Percentiles rank a stretch among this genome's conserved stretches.
These are phyloP conservation scores for Belonocnema kinseyi DNA, from an alignment of 1,140 invertebrate species.

Conservation along the genomic window DNA sequence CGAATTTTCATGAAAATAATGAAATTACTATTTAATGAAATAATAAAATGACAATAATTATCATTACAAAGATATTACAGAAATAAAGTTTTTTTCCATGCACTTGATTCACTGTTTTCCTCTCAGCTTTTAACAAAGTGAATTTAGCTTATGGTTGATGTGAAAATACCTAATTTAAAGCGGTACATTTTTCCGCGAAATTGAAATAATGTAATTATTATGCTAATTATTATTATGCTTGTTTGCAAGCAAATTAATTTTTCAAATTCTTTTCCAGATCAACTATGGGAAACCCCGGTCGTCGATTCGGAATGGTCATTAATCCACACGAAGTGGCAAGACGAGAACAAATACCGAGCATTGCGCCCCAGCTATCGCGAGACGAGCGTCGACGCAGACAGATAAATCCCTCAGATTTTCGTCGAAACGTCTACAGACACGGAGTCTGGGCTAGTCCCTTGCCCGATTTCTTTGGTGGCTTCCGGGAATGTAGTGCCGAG, in stretches of 20 bases:
- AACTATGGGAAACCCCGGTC: constrained; percentile 56
- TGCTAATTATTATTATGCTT: too few species aligned
- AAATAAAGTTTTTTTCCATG: too few species aligned
- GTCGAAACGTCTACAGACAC: constrained; percentile 85
- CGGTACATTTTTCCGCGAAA: too few species aligned
- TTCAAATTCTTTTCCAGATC: constrained; percentile 53
- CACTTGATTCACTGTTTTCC: too few species aligned
- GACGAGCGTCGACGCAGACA: constrained; percentile 57
- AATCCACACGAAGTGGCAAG: constrained; percentile 61
- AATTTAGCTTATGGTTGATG: too few species aligned
- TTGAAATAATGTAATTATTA: too few species aligned
- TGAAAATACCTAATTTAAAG: too few species aligned
- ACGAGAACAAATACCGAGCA: constrained; percentile 57
- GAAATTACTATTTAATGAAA: too few species aligned
- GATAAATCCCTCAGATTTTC: constrained; percentile 70
- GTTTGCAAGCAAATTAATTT: neutral
- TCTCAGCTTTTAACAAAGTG: too few species aligned
- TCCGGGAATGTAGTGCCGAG: constrained; percentile 83
- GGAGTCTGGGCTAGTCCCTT: constrained; percentile 84
- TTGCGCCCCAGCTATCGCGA: constrained; percentile 50
- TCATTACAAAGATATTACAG: too few species aligned
- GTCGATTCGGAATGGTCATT: constrained; percentile 50
- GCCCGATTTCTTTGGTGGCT: constrained; percentile 80
- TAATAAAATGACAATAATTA: too few species aligned
- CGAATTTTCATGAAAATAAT: too few species aligned